These are phyloP conservation scores for Myopa tessellatipennis DNA, from an alignment of 2,888 invertebrate genomes.

Conservation along the genomic window DNA sequence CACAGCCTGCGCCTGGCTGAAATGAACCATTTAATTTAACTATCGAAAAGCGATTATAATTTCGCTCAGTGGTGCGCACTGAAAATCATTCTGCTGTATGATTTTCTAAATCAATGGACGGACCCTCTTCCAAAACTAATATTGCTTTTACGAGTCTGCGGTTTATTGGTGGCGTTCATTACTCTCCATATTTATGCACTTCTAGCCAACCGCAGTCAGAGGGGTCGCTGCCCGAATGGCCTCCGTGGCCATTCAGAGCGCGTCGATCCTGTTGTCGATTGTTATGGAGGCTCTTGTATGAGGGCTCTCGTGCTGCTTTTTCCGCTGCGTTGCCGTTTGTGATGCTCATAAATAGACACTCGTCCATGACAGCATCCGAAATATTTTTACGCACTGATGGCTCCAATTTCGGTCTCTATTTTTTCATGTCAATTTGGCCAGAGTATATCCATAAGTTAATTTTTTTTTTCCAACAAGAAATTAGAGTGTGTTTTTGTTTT, in stretches of 20 bases:
- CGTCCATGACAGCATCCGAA: slow-evolving; percentile 29
- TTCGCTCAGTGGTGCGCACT: neutral
- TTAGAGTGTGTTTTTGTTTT: neutral
- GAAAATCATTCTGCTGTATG: neutral
- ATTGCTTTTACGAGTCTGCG: slow-evolving; percentile 19
- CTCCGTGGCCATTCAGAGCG: neutral
- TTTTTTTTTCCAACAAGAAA: neutral
- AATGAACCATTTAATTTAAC: slow-evolving; percentile 3
- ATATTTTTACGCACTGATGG: slow-evolving; percentile 29
- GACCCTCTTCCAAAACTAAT: neutral
- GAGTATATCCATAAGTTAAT: neutral
- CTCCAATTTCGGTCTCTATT: neutral
- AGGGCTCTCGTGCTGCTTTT: slow-evolving; percentile 3
- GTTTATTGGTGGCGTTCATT: slow-evolving; percentile 25
- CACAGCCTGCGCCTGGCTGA: neutral
- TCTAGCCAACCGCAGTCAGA: neutral
- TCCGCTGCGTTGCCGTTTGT: neutral
- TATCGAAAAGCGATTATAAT: neutral
- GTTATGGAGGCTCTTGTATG: neutral
- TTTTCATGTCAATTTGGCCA: neutral
- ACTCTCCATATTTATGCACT: slow-evolving; percentile 22
- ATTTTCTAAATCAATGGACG: slow-evolving; percentile 21
- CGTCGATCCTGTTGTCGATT: neutral
- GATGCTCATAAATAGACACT: slow-evolving; percentile 22
- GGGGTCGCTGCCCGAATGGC: neutral